Conservation (phyloP, 2,888 invertebrate species). For the Melangyna quadrimaculata region DNA sequence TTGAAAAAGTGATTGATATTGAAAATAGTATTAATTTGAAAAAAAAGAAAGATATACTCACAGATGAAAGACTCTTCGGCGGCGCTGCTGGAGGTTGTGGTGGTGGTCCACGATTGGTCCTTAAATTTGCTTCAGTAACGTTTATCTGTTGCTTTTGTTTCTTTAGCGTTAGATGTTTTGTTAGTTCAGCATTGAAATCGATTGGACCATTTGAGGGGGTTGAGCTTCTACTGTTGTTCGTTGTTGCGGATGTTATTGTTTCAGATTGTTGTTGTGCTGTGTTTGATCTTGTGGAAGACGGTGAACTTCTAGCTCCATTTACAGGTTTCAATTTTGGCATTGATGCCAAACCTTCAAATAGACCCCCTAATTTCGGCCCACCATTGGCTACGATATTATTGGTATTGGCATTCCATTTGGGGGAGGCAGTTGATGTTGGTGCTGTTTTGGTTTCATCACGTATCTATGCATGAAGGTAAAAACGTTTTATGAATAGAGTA, state of each 20-base stretch:
- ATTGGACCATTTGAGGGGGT: constrained; percentile 76
- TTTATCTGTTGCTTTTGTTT: constrained; percentile 79
- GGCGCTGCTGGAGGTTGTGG: constrained; percentile 87
- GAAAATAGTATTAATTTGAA: constrained; percentile 6
- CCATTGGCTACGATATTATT: constrained; percentile 77
- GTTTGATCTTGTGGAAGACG: constrained; percentile 72
- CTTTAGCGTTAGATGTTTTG: constrained; percentile 80
- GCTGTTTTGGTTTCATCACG: constrained; percentile 70
- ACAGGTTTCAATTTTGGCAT: constrained; percentile 81
- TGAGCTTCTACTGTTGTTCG: constrained; percentile 74
- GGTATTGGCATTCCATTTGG: constrained; percentile 72
- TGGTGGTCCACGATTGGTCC: constrained; percentile 87
- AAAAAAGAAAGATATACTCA: constrained; percentile 79
- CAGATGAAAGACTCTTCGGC: constrained; percentile 86
- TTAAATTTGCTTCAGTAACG: constrained; percentile 80
- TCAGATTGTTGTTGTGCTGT: constrained; percentile 64
- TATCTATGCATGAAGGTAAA: constrained; percentile 50
- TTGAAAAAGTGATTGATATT: constrained; percentile 6
- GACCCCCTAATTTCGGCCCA: constrained; percentile 79
- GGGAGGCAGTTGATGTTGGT: constrained; percentile 73
- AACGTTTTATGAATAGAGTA: neutral
- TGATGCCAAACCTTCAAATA: constrained; percentile 79
- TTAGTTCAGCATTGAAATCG: constrained; percentile 80
- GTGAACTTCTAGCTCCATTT: constrained; percentile 77
- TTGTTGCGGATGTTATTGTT: constrained; percentile 75